Evolutionary conservation across 1,140 invertebrate genomes (phyloP).

Genomic region (Formica selysi): DNA sequence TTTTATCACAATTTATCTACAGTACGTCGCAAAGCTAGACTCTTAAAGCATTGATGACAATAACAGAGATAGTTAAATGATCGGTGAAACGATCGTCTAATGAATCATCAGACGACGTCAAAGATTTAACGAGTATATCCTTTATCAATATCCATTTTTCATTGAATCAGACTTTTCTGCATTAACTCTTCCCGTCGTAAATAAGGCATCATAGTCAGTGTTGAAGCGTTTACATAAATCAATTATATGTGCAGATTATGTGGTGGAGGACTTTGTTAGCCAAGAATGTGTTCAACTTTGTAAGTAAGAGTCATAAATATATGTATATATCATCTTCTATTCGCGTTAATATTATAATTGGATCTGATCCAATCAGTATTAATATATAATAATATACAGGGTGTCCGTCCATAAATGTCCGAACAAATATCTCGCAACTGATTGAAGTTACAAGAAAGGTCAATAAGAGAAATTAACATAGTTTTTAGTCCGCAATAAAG

Average conservation of each 20-base stretch:
- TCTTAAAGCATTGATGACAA: background rate
- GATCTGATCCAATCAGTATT: background rate
- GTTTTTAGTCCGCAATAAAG: no score
- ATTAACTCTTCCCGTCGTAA: slow-evolving; percentile 17
- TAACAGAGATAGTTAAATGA: background rate
- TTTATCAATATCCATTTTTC: background rate
- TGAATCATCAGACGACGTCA: background rate
- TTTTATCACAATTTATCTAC: background rate
- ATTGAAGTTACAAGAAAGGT: no score
- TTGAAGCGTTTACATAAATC: slow-evolving; percentile 67
- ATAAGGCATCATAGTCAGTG: slow-evolving; percentile 61
- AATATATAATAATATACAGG: no score
- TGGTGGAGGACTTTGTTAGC: background rate
- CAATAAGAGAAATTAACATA: no score
- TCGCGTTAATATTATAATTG: background rate
- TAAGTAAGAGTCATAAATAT: background rate
- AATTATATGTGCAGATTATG: slow-evolving; percentile 15
- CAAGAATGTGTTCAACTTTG: background rate
- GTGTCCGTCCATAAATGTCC: no score
- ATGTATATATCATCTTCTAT: slow-evolving; percentile 5
- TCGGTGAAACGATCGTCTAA: slow-evolving; percentile 9
- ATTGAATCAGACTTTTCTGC: background rate
- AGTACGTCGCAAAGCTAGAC: background rate
- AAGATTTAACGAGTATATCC: slow-evolving; percentile 27
- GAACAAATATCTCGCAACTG: no score